Evolutionary conservation across 1,140 invertebrate species (phyloP), one percentile per base, ranked within the genome.

Genomic region (Araneus ventricosus): DNA sequence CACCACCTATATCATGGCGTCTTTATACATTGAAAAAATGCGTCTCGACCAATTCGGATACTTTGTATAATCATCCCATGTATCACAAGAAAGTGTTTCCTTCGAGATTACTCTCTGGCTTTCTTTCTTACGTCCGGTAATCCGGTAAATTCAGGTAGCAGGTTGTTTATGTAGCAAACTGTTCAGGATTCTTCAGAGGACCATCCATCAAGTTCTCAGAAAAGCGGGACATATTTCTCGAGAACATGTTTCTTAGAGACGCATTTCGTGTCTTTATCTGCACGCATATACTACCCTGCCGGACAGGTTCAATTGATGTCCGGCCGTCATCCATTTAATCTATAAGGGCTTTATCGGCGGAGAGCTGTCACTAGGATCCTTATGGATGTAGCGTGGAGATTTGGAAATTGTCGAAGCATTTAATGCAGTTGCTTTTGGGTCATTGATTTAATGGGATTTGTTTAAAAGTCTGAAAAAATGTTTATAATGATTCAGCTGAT

Each of bases 241-340:
- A 75, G 67, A 30, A 75, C 30, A 30, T 75, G 67, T 75, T 75
- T 75, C 67, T 30, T 75, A 75, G 30, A 14, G 30, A 17, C 4
- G 30, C 67, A 4, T 63, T 63, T 63, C 59, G 59, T 63, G 59
- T 75, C 67, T 75, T 30, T 34, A 75, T 17, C n/a, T 37, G 17
- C 30, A 75, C 30, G 17, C 27, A 75, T 37, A 75, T n/a, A 63
- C n/a, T 10, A 30, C 30, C 27, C 34, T 34, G 30, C 14, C 30
- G 27, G 67, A 75, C 67, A 37, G 67, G 27, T 75, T 75, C 67
- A 75, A 34, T 75, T 75, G 67, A 75, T 75, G 67, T 34, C 30
- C 30, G 67, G 67, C 0, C 14, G 67, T 34, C 67, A 63, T 63
- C 59, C 59, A 17, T 75, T 75, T 75, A 75, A 75, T 75, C 67